Evolutionary conservation across 1,140 invertebrate species (phyloP).

Genomic region (Dinothrombium tinctorium): DNA sequence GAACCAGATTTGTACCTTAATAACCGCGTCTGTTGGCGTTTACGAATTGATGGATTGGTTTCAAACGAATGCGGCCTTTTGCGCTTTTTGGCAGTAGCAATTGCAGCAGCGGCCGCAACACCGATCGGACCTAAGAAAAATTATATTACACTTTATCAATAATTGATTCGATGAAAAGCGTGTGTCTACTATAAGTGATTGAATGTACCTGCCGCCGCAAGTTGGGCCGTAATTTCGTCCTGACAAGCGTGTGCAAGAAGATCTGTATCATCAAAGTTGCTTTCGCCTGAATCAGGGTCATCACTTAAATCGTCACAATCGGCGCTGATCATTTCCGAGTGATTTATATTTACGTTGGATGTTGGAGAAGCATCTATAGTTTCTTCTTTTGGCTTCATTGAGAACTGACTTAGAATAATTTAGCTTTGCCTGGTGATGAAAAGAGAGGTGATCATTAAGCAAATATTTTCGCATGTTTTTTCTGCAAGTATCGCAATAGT

Average conservation of each 20-base stretch:
- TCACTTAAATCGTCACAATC: constrained; percentile 19
- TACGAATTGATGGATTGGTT: constrained; percentile 87
- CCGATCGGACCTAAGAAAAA: constrained; percentile 55
- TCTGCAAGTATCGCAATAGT: too few species aligned
- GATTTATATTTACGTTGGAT: background rate
- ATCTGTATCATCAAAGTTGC: constrained; percentile 24
- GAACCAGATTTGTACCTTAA: constrained; percentile 33
- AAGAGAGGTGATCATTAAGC: too few species aligned
- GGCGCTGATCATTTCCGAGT: background rate
- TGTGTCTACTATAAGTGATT: background rate
- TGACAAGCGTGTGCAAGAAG: constrained; percentile 30
- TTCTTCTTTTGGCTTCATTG: too few species aligned
- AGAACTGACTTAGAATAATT: too few species aligned
- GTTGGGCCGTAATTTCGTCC: constrained; percentile 79
- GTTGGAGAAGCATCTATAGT: background rate
- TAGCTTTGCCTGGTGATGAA: too few species aligned
- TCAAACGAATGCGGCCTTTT: constrained; percentile 89
- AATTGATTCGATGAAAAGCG: background rate
- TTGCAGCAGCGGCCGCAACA: constrained; percentile 84
- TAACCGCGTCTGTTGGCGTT: constrained; percentile 81
- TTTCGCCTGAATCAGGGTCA: constrained; percentile 23
- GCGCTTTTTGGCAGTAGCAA: constrained; percentile 80
- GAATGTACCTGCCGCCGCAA: constrained; percentile 55
- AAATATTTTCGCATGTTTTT: too few species aligned
- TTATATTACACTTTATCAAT: background rate